Conservation (phyloP, 1,140 invertebrate species). For the Heliconius nattereri region DNA sequence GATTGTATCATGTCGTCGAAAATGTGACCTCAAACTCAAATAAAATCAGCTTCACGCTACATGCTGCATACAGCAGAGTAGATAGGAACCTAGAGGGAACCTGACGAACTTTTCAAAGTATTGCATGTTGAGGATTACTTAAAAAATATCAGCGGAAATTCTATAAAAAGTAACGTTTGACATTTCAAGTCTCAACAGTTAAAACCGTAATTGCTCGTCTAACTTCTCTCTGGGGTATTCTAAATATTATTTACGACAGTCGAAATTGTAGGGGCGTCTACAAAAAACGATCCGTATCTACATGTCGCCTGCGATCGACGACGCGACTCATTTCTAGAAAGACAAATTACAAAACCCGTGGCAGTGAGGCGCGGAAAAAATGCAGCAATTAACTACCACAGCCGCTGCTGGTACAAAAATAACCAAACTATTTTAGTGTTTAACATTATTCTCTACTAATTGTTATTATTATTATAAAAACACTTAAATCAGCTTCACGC, state of each 20-base stretch:
- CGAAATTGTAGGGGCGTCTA: constrained; percentile 69
- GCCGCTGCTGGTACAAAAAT: constrained; percentile 55
- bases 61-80: too few species aligned
- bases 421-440: constrained; percentile 64
- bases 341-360: constrained; percentile 78
- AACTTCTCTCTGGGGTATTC: constrained; percentile 76
- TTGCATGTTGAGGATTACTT: background rate
- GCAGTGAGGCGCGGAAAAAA: constrained; percentile 74
- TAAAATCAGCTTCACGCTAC: too few species aligned
- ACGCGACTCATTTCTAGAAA: constrained; percentile 80
- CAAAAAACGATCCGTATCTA: constrained; percentile 72
- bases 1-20: constrained; percentile 62
- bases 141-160: constrained; percentile 44
- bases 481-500: background rate
- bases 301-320: constrained; percentile 75
- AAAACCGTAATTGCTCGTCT: constrained; percentile 78
- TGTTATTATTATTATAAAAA: constrained; percentile 28
- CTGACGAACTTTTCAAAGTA: too few species aligned
- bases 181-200: constrained; percentile 71
- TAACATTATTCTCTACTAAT: constrained; percentile 57
- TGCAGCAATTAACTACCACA: constrained; percentile 75
- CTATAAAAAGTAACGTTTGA: constrained; percentile 71
- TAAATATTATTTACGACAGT: constrained; percentile 76
- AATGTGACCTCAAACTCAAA: constrained; percentile 48
- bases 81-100: too few species aligned